Base-by-base conservation (phyloP, 2,888 invertebrate genomes). In the Auanema sp. region DNA sequence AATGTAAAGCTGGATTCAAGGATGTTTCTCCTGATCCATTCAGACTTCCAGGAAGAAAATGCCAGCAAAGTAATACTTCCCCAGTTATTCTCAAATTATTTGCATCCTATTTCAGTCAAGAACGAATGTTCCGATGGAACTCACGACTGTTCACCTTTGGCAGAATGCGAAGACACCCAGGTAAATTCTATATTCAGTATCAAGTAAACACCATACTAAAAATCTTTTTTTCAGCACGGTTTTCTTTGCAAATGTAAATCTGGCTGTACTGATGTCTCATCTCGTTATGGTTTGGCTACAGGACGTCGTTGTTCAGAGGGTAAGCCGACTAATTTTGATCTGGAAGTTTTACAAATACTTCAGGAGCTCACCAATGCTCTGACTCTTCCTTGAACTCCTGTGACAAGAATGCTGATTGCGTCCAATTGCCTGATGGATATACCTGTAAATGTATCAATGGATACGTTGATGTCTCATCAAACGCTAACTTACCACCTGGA, bases 391-490 rank as follows among this genome's bases (percentile, higher is more conserved):
- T 72, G 42, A 71, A 78, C 65, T 69, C 77, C 2, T 78, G 78
- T 57, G 78, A 78, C 56, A 70, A 71, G 43, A 77, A 78, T 59
- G 76, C 77, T 41, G 76, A 77, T 61, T 78, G 78, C 53, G 73
- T 78, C 10, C 71, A 71, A 44, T 62, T 72, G 10, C 76, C 76
- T 23, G 75, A 73, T 42, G 76, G 75, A 11, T 74, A 74, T 64
- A 72, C 68, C 1, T 82, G 82, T 64, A 72, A 76, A 49, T 83
- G 83, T 55, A 76, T 74, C 68, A 50, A 66, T 24, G 81, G 81
- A 21, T 83, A 76, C 68, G 75, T 81, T 8, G 83, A 83, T 66
- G 83, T 83, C 24, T 81, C 81, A 14, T 67, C 72, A 6, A 77
- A 74, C 54, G 83, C 83, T 14, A 74, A 77, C 44, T 73, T 83